phyloP scores from a whole-genome alignment of 2,797 vertebrate genomes.

The Rhynchotus rufescens region DNA sequence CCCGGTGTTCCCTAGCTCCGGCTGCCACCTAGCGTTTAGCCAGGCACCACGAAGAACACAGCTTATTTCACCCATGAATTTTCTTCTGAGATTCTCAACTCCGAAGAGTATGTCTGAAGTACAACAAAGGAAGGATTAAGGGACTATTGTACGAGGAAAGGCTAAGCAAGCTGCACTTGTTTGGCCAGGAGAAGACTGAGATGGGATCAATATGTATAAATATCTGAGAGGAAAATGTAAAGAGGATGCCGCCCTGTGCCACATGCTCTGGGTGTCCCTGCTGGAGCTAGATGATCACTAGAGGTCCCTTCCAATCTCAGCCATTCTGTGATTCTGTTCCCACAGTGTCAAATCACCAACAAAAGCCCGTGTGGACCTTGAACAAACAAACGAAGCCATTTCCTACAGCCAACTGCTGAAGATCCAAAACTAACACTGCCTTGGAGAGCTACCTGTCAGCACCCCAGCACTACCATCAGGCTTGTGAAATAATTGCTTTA shows the following conservation, averaged over 20 bases:
- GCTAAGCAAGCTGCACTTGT: no score
- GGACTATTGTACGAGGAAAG: no score
- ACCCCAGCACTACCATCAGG: neutral
- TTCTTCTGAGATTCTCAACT: fast-evolving
- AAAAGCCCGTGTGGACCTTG: neutral
- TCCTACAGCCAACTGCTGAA: neutral
- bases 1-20: neutral
- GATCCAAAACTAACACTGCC: neutral
- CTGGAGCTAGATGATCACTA: no score
- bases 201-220: no score
- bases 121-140: no score
- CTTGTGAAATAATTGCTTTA: neutral
- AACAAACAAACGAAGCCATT: neutral
- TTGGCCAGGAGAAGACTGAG: no score
- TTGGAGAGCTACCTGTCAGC: neutral
- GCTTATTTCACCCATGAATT: fast-evolving
- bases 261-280: no score
- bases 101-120: neutral
- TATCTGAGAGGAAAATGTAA: no score
- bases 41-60: neutral
- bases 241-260: no score
- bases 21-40: constrained; percentile 52
- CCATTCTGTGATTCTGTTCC: neutral
- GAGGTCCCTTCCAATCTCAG: no score
- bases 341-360: neutral